Evolutionary conservation across 2,888 invertebrate species (phyloP).

Genomic region (Mongoloraphidia duomilia): DNA sequence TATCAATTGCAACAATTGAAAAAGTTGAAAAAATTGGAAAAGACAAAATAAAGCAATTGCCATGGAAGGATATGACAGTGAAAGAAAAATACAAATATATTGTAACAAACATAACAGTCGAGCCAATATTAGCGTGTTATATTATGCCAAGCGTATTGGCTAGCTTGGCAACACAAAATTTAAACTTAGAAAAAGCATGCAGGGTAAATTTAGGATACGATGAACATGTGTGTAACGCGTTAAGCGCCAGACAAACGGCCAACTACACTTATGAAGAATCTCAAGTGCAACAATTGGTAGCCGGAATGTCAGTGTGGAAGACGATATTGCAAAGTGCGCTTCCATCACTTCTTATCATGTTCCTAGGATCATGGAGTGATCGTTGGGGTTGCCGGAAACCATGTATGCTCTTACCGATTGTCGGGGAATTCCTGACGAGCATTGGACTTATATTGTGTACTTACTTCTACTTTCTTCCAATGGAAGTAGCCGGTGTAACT

Average conservation of each 20-base stretch:
- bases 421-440: constrained; percentile 36
- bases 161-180: constrained; percentile 66
- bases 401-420: constrained; percentile 38
- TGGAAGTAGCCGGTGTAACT: constrained; percentile 35
- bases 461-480: constrained; percentile 37
- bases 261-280: constrained; percentile 46
- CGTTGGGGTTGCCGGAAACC: constrained; percentile 39
- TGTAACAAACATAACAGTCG: constrained; percentile 53
- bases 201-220: constrained; percentile 64
- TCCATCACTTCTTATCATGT: constrained; percentile 38
- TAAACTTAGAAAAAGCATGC: constrained; percentile 77
- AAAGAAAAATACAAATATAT: constrained; percentile 41
- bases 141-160: constrained; percentile 50
- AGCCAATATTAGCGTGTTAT: constrained; percentile 60
- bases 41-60: too few species aligned
- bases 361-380: constrained; percentile 47
- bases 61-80: constrained; percentile 32
- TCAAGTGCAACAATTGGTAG: constrained; percentile 39
- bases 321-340: constrained; percentile 37
- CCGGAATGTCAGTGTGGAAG: constrained; percentile 37
- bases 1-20: too few species aligned
- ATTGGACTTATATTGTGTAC: constrained; percentile 36
- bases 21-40: too few species aligned
- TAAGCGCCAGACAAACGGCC: constrained; percentile 57
- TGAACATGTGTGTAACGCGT: constrained; percentile 58